Evolutionary conservation across 2,888 invertebrate species (phyloP), one percentile per base, ranked within the genome.

Genomic region (Polymixis flavicincta): DNA sequence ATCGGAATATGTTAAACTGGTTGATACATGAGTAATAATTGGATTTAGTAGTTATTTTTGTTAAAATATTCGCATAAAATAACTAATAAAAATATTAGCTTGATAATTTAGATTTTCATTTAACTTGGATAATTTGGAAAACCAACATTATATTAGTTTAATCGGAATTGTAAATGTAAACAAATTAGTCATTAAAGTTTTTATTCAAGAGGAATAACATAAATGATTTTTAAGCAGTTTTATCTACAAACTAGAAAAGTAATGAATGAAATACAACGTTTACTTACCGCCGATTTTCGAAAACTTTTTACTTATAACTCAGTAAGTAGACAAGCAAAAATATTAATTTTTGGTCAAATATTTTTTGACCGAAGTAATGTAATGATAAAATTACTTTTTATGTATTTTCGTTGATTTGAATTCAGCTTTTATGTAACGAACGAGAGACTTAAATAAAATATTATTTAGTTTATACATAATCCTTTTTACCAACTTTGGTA

Each of bases 1-100:
- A 76, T 71, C n/a, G 25, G 52, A 55, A 59, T 67, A 83, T 67
- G 72, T 64, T 45, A 83, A 72, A n/a, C 32, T 60, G n/a, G 32
- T 45, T 22, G 50, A n/a, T 28, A 74, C 5, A 42, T 37, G 5
- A 70, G 54, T 63, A 60, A 42, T 64, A 17, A 78, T 76, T 71
- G 71, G 63, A 37, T 50, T 55, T 42, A 22, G 13, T 55, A n/a
- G 14, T 28, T 19, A 13, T 19, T 32, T 13, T n/a, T 2, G n/a
- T 14, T 48, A 5, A 52, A 50, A 52, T 42, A 32, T 0, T 17
- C 3, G 8, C 32, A 65, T 7, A 42, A 50, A 50, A 5, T 13
- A 57, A 17, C 25, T 17, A 17, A 45, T 45, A 55, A 57, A 25
- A 14, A 17, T 17, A 57, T 57, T 17, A 28, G 3, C 57, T 57